Percentiles rank a stretch among this genome's conserved stretches.
Conservation (phyloP, 1,140 invertebrate genomes). For the Drosophila jambulina region DNA sequence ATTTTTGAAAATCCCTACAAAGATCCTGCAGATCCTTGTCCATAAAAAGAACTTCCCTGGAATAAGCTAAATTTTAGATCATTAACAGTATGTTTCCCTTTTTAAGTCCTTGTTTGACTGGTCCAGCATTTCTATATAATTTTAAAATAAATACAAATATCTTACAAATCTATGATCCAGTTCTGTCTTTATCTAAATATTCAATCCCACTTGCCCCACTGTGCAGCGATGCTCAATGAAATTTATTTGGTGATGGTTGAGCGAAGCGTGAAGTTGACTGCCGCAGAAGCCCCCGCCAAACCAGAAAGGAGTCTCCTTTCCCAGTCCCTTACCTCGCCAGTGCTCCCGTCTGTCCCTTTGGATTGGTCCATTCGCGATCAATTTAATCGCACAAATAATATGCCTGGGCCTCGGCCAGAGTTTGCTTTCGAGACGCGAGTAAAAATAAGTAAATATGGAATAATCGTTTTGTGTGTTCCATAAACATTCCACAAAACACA, state of each 20-base stretch:
- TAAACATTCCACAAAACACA: constrained; percentile 43
- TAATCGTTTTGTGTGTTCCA: constrained; percentile 79
- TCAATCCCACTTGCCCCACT: constrained; percentile 29
- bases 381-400: constrained; percentile 85
- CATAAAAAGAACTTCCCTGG: not conserved
- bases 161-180: too few species aligned
- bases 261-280: constrained; percentile 84
- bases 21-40: not conserved
- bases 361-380: constrained; percentile 71
- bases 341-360: not conserved
- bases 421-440: constrained; percentile 42
- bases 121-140: not conserved
- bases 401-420: constrained; percentile 38
- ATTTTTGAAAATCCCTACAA: not conserved
- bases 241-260: constrained; percentile 84
- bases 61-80: not conserved
- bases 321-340: not conserved
- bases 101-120: not conserved
- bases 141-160: not conserved
- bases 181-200: not conserved
- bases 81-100: not conserved
- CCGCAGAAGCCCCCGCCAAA: constrained; percentile 71
- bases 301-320: constrained; percentile 41
- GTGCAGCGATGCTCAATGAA: constrained; percentile 77
- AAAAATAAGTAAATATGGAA: constrained; percentile 84